Evolutionary conservation across 2,113 vertebrate genomes (phyloP), one percentile per base, ranked within the genome.

Genomic region (Alces alces): DNA sequence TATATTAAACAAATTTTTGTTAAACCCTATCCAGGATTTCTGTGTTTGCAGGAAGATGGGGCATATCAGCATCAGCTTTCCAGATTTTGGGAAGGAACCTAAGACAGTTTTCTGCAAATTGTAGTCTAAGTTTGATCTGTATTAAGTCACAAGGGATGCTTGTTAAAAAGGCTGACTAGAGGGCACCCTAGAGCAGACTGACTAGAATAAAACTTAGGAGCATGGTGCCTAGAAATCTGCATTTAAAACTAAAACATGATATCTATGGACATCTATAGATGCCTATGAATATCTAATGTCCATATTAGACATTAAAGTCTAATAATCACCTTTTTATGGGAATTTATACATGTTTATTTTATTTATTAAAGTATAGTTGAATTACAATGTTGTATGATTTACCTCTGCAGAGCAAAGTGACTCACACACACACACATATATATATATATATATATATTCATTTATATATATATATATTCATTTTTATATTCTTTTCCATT

Each of bases 221-320:
- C 25, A 61, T 80, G 16, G 39, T 50, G 88, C 45, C 9, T 50
- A 16, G 28, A 25, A 85, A 93, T 57, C 61, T 85, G 28, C 23
- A 96, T 28, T 96, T 97, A 93, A 91, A 90, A 80, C 2, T 23
- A 80, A 95, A 86, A 27, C 15, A 28, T 23, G 10, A 2, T 50
- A 66, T 16, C 11, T 57, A 2, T 79, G 43, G 36, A 87, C 43
- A 43, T 43, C 43, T 43, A 43, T 43, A 43, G 43, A 43, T 43
- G 43, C 6, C 43, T 43, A 43, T 43, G 43, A 6, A 43, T 43
- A 43, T 43, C 43, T 43, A 43, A 43, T 43, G 43, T 43, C 43
- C 43, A 43, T 43, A 43, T 43, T 43, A 43, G 43, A 43, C 43
- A 79, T 54, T 97, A 36, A 92, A 64, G n/a, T 78, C 16, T 9